Conservation (phyloP, 2,113 vertebrate species). For the Martes martes region DNA sequence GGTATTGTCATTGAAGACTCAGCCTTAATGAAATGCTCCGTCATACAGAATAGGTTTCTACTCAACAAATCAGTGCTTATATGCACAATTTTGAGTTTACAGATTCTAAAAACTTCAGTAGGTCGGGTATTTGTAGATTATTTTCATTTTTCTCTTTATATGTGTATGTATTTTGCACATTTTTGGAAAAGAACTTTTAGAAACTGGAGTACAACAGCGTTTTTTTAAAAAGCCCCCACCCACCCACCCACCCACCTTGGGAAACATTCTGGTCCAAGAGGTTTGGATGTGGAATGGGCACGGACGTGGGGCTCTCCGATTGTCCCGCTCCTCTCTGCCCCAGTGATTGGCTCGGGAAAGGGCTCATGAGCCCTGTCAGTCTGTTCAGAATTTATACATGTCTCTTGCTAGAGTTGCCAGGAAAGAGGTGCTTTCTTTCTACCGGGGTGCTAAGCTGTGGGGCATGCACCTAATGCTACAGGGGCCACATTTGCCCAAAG, state of each 20-base stretch:
- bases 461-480: neutral
- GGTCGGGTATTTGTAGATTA: neutral
- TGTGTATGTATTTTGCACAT: neutral
- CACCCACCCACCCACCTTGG: neutral
- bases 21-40: neutral
- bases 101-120: neutral
- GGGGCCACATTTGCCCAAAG: neutral
- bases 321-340: neutral
- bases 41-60: neutral
- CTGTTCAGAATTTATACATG: neutral
- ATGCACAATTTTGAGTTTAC: neutral
- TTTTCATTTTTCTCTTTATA: slow-evolving; percentile 19
- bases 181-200: neutral
- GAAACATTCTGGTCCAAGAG: neutral
- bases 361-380: neutral
- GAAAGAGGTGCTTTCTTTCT: neutral
- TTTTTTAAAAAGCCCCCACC: neutral
- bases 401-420: neutral
- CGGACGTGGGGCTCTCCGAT: neutral
- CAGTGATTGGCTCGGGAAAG: neutral
- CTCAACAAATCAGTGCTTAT: neutral
- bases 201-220: neutral
- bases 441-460: no score
- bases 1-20: neutral
- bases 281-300: neutral